Evolutionary conservation across 2,888 invertebrate species (phyloP).

Genomic region (Phorcus lineatus): DNA sequence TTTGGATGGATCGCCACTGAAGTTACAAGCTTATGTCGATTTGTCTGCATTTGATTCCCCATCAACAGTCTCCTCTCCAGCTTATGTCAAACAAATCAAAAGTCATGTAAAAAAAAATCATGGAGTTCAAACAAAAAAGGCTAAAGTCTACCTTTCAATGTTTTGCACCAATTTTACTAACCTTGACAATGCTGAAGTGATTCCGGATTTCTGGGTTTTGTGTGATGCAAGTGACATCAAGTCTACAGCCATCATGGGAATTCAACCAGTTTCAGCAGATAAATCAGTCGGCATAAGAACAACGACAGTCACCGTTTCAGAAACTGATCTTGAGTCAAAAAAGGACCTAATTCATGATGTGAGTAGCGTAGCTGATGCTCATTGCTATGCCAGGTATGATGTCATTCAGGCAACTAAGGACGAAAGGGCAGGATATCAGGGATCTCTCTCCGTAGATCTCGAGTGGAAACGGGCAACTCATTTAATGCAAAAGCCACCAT

Average conservation of each 20-base stretch:
- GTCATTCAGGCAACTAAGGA: slow-evolving; percentile 24
- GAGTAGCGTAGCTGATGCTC: neutral
- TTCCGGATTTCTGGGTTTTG: slow-evolving; percentile 44
- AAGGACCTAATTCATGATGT: neutral
- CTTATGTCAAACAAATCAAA: neutral
- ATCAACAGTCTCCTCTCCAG: neutral
- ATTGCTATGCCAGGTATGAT: slow-evolving; percentile 29
- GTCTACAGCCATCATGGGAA: slow-evolving; percentile 44
- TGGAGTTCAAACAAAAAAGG: neutral
- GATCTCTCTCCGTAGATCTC: slow-evolving; percentile 50
- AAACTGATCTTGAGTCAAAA: neutral
- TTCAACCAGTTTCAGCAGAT: slow-evolving; percentile 35
- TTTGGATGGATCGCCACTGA: slow-evolving; percentile 55
- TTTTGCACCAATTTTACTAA: slow-evolving; percentile 13
- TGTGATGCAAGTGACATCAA: slow-evolving; percentile 53
- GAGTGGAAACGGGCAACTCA: slow-evolving; percentile 50
- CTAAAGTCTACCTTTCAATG: neutral
- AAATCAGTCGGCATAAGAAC: slow-evolving; percentile 47
- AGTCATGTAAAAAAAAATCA: neutral
- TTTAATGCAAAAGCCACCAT: slow-evolving; percentile 53
- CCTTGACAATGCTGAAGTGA: neutral
- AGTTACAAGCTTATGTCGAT: slow-evolving; percentile 55
- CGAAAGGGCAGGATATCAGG: slow-evolving; percentile 38
- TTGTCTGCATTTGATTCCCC: slow-evolving; percentile 43
- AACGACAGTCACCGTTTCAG: slow-evolving; percentile 30